Percentiles rank a stretch among this genome's conserved stretches.
These are phyloP conservation scores for Globodera rostochiensis DNA, from an alignment of 1,140 invertebrate species.

Conservation along the genomic window DNA sequence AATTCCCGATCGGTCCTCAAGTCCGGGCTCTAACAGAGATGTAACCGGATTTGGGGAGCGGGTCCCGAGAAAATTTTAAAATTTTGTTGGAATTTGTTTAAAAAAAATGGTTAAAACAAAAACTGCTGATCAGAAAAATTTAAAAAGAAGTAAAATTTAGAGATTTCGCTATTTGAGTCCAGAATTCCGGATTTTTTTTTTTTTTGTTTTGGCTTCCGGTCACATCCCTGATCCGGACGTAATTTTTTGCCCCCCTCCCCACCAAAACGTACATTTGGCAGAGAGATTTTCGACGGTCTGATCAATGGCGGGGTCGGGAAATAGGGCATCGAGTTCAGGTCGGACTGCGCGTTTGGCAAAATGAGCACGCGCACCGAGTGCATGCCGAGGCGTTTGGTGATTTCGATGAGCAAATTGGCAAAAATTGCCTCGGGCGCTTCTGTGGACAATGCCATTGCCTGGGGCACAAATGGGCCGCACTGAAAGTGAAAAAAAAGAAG, in stretches of 20 bases:
- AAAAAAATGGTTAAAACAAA: too few relatives aligned
- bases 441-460: neutral
- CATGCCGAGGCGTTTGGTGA: neutral
- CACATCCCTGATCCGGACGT: neutral
- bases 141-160: too few relatives aligned
- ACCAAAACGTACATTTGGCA: neutral
- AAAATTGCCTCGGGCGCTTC: neutral
- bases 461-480: slow-evolving; percentile 1
- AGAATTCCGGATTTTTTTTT: neutral
- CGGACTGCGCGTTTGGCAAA: neutral
- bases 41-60: too few relatives aligned
- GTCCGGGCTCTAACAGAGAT: too few relatives aligned
- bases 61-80: too few relatives aligned
- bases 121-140: too few relatives aligned
- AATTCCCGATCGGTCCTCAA: too few relatives aligned
- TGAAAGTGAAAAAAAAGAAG: neutral
- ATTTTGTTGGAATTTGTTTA: too few relatives aligned
- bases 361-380: neutral
- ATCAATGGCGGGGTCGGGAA: neutral
- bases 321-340: neutral
- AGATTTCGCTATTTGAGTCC: too few relatives aligned
- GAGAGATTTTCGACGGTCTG: neutral
- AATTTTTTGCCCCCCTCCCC: neutral
- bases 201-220: neutral
- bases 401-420: slow-evolving; percentile 3